Evolutionary conservation across 2,113 vertebrate species (phyloP), one percentile per base, ranked within the genome.

Genomic region (Loxodonta africana): DNA sequence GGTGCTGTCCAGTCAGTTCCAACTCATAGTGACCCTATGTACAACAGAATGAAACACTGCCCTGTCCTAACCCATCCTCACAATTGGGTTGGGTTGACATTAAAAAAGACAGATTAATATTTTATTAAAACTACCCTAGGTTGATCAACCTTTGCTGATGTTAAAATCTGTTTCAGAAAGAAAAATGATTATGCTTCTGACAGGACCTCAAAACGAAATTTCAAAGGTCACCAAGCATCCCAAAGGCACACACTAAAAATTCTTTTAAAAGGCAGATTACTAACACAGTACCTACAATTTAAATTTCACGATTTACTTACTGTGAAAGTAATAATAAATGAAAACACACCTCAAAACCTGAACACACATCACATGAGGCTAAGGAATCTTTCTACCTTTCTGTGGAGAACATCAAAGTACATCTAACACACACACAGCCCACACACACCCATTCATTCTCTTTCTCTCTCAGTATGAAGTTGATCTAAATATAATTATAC

Each of bases 41-140:
- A 37, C 37, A 37, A 37, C 37, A 37, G 37, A 37, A 37, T 37
- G 37, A 37, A 37, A 37, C 37, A 37, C 37, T 37, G 37, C 37
- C 37, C 37, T 37, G 37, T 37, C 37, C 37, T 37, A 37, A 37
- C 37, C 37, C 37, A 37, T 37, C 37, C 37, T 37, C 37, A 37
- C 37, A 37, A 37, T 37, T 37, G 37, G 37, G 37, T 62, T 83
- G 41, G 69, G 65, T 62, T 94, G 94, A 96, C 85, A 90, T 94
- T 98, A n/a, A 96, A 93, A 97, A 92, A 96, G 48, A 82, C 25
- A 95, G 82, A 96, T 89, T 95, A 95, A 91, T 96, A 94, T 91
- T 96, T 94, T 94, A 97, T 93, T 97, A 95, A 90, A 96, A 96
- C n/a, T 76, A 83, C 33, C 71, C 33, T 96, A 97, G 90, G 44